A percentile compares a stretch with the other conserved stretches of the same genome.
phyloP scores from a whole-genome alignment of 2,113 vertebrate species.

The Platichthys flesus region DNA sequence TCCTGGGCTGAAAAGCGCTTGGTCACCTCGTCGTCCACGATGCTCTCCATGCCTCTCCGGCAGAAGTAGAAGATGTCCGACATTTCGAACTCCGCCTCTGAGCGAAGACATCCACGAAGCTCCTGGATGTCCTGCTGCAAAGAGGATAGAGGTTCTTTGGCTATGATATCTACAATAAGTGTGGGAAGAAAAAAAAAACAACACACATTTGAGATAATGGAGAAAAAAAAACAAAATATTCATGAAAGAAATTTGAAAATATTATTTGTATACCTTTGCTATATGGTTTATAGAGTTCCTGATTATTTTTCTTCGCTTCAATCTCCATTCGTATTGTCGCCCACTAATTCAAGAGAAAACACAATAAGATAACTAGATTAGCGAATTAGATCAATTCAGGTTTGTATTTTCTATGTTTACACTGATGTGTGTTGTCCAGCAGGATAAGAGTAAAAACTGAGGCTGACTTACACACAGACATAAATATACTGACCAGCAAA shows the following conservation, averaged over 20 bases:
- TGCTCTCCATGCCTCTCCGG: neutral
- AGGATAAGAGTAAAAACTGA: neutral
- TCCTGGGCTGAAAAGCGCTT: neutral
- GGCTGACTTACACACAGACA: neutral
- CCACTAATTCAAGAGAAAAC: conserved; percentile 47
- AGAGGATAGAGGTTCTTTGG: neutral
- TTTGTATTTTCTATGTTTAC: neutral
- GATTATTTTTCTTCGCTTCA: conserved; percentile 49
- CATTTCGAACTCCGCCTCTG: neutral
- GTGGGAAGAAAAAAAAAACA: neutral
- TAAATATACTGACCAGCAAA: too few relatives aligned
- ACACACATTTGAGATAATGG: neutral
- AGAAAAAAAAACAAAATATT: too few relatives aligned
- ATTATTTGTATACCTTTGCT: neutral
- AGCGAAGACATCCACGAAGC: neutral
- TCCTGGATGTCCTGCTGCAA: neutral
- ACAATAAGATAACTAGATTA: neutral
- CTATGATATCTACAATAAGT: neutral
- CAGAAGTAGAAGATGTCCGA: neutral
- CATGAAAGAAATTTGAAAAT: neutral
- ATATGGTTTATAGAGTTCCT: conserved; percentile 14
- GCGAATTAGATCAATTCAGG: neutral
- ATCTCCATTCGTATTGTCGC: conserved; percentile 48
- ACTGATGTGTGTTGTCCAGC: neutral
- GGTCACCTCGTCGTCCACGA: neutral